phyloP scores from a whole-genome alignment of 2,113 vertebrate species.

The Catagonus wagneri region DNA sequence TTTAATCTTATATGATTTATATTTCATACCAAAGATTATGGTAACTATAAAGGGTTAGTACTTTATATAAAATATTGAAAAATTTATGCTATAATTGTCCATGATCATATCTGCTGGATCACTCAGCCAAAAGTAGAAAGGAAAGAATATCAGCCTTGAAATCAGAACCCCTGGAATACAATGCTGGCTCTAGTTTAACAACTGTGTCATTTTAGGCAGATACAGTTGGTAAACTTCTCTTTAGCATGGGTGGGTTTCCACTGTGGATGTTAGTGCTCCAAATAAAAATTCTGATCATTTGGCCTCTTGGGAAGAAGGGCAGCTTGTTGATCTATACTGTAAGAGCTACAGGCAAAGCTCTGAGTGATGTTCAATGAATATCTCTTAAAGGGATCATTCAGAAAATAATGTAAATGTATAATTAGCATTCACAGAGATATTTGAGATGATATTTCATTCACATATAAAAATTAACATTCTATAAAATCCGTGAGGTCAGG shows the following conservation, averaged over 20 bases:
- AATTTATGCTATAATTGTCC: constrained; percentile 17
- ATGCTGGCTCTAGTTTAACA: not conserved
- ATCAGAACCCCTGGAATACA: not conserved
- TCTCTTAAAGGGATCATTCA: not conserved
- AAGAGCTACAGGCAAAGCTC: not conserved
- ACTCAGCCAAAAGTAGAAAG: not conserved
- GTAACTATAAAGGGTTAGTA: not conserved
- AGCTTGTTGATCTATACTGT: not conserved
- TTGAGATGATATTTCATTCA: not conserved
- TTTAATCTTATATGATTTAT: constrained; percentile 50
- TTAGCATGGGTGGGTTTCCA: not conserved
- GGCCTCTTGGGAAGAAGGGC: not conserved
- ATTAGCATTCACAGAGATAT: not conserved
- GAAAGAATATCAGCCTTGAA: not conserved
- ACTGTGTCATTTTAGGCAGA: not conserved
- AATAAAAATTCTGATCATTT: not conserved
- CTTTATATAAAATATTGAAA: constrained; percentile 27
- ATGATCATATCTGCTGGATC: not conserved
- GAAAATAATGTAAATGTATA: not conserved
- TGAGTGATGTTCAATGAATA: not conserved
- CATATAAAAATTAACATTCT: not conserved
- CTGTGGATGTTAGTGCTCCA: not conserved
- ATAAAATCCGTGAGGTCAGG: not conserved
- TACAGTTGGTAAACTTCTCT: not conserved
- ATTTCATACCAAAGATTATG: not conserved